phyloP scores from a whole-genome alignment of 1,140 invertebrate genomes.

The Contarinia nasturtii region DNA sequence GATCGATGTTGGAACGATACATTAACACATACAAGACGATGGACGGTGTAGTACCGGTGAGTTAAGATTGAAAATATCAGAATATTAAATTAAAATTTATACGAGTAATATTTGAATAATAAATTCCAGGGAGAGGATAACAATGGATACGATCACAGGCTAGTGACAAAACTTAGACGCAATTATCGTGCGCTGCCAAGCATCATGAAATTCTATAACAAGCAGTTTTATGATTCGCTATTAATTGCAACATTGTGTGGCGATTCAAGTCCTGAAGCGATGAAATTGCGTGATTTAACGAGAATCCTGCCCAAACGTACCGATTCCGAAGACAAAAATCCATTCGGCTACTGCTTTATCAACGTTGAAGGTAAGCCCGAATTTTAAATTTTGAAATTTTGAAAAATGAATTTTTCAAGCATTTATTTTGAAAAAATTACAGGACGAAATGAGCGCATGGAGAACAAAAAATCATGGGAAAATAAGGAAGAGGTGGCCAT shows the following conservation, averaged over 20 bases:
- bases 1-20: conserved; percentile 52
- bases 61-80: no score
- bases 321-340: no score
- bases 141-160: conserved; percentile 41
- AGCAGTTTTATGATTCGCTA: conserved; percentile 53
- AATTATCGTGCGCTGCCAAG: conserved; percentile 68
- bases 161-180: conserved; percentile 50
- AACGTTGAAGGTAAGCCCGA: no score
- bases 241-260: conserved; percentile 18
- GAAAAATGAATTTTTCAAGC: no score
- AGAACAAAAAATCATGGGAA: conserved; percentile 69
- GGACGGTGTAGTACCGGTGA: no score
- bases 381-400: no score
- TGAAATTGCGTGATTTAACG: no score
- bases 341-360: no score
- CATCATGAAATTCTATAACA: conserved; percentile 54
- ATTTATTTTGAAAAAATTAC: no score
- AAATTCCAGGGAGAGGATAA: conserved; percentile 4
- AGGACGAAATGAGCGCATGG: conserved; percentile 36
- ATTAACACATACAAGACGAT: conserved; percentile 17
- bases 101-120: no score
- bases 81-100: no score
- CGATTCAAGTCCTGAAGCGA: conserved; percentile 10
- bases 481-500: conserved; percentile 70
- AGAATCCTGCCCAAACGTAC: no score